These are phyloP conservation scores for Telmatochromis bifrenatus DNA, from an alignment of 2,113 vertebrate species.

Conservation along the genomic window DNA sequence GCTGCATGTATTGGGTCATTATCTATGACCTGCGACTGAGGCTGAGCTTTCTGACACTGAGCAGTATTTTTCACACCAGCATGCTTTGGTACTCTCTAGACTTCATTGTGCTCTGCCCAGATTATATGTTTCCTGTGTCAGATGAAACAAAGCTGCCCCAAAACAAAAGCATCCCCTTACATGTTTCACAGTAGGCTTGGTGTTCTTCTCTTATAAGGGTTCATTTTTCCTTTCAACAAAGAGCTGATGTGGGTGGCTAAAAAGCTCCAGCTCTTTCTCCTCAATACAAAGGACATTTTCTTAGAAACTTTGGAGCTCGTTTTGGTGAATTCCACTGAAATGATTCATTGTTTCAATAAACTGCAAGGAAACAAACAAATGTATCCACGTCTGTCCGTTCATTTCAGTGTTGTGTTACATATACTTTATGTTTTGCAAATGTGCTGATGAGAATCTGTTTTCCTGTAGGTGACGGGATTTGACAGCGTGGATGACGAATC, in stretches of 20 bases:
- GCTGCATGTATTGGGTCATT: not conserved
- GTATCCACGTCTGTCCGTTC: not conserved
- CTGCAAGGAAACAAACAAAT: not conserved
- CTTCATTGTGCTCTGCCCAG: not conserved
- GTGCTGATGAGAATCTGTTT: not conserved
- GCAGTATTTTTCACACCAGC: not conserved
- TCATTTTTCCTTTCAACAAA: not conserved
- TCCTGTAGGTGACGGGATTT: constrained; percentile 87
- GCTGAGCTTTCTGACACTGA: not conserved
- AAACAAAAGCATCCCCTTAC: not conserved
- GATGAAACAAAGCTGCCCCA: not conserved
- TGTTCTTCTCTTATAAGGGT: not conserved
- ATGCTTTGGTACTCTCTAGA: not conserved
- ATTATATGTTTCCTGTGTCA: not conserved
- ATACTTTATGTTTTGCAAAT: not conserved
- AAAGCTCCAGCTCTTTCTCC: not conserved
- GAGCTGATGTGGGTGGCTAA: not conserved
- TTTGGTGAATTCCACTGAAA: not conserved
- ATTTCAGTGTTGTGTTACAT: not conserved
- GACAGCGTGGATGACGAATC: constrained; percentile 98
- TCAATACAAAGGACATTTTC: not conserved
- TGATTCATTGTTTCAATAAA: not conserved
- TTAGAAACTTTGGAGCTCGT: not conserved
- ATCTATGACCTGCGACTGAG: not conserved
- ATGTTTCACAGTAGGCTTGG: not conserved